Evolutionary conservation across 2,888 invertebrate species (phyloP).

Genomic region (Tachystola acroxantha): DNA sequence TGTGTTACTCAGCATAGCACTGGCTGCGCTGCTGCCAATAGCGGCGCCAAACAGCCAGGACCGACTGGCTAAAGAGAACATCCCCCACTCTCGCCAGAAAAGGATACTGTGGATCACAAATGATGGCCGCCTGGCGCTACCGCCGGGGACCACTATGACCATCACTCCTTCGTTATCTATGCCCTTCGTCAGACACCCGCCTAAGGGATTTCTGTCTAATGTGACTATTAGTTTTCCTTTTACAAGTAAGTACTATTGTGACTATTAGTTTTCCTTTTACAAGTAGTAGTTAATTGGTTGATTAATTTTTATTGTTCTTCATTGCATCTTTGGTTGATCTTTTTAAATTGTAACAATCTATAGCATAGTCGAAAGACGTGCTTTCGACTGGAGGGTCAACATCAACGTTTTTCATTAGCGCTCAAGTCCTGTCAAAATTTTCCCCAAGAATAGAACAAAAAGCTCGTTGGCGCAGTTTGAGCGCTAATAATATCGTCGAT

Average conservation of each 20-base stretch:
- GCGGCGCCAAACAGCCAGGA: conserved; percentile 49
- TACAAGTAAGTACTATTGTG: conserved; percentile 90
- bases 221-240: conserved; percentile 90
- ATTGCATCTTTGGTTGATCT: too few species aligned
- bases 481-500: too few species aligned
- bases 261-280: conserved; percentile 90
- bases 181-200: conserved; percentile 91
- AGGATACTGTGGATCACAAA: conserved; percentile 91
- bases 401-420: too few species aligned
- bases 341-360: background rate
- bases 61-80: conserved; percentile 52
- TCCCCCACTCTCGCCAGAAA: conserved; percentile 86
- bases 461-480: too few species aligned
- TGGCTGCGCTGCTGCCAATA: conserved; percentile 63
- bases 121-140: conserved; percentile 89
- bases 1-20: conserved; percentile 63
- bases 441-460: too few species aligned
- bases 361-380: too few species aligned
- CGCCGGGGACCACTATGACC: conserved; percentile 88
- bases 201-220: conserved; percentile 90
- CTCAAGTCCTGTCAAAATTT: too few species aligned
- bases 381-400: too few species aligned
- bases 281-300: conserved; percentile 89
- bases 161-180: conserved; percentile 89
- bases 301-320: conserved; percentile 77